These are phyloP conservation scores for Neodiprion pinetum DNA, from an alignment of 1,140 invertebrate genomes.

Conservation along the genomic window DNA sequence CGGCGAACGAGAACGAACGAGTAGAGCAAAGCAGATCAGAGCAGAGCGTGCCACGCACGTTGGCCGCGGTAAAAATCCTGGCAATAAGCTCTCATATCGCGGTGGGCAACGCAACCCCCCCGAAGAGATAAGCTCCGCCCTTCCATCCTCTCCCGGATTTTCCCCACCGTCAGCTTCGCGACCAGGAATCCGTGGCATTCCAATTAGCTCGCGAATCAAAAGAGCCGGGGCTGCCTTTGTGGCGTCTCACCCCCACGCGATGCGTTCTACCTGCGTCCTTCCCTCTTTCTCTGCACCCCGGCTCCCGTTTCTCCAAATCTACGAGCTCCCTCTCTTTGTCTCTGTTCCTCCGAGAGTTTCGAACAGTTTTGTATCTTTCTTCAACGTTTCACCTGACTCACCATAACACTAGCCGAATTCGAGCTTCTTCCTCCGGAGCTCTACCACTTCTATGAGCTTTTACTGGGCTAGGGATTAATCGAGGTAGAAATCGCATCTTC, in stretches of 20 bases:
- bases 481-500: no score
- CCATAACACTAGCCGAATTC: no score
- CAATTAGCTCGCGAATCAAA: constrained; percentile 63
- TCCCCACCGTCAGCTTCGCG: constrained; percentile 34
- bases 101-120: constrained; percentile 39
- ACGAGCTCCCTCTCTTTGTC: background rate
- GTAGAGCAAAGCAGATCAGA: background rate
- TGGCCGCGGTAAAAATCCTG: background rate
- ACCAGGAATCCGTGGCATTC: constrained; percentile 59
- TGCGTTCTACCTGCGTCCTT: constrained; percentile 4
- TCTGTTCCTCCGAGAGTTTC: background rate
- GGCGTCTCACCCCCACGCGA: constrained; percentile 48
- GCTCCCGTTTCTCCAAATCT: background rate
- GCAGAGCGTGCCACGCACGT: background rate
- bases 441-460: no score
- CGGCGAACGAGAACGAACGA: no score
- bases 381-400: no score
- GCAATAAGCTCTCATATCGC: constrained; percentile 41
- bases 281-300: constrained; percentile 22
- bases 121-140: constrained; percentile 55
- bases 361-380: background rate
- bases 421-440: no score
- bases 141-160: constrained; percentile 23
- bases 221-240: constrained; percentile 61
- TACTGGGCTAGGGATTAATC: no score